Percentiles rank a stretch among this genome's conserved stretches.
These are phyloP conservation scores for Cenopis cana DNA, from an alignment of 2,888 invertebrate species.

Conservation along the genomic window DNA sequence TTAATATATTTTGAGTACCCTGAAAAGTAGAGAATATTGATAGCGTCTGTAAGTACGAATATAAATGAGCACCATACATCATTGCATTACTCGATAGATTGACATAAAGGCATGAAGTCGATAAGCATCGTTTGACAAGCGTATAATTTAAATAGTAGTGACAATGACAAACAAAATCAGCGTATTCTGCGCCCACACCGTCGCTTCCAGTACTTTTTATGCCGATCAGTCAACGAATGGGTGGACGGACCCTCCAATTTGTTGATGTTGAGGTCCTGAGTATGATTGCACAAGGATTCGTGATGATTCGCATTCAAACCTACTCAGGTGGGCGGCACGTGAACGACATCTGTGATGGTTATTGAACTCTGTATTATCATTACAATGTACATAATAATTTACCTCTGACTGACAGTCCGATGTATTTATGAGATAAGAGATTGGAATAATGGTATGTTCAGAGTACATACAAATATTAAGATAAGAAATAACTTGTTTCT, in stretches of 20 bases:
- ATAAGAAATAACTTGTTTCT: slow-evolving; percentile 33
- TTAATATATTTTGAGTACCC: no score
- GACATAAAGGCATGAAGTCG: slow-evolving; percentile 37
- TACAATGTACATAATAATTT: slow-evolving; percentile 57
- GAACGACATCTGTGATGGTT: slow-evolving; percentile 64
- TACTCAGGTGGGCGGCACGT: slow-evolving; percentile 63
- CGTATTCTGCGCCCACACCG: slow-evolving; percentile 46
- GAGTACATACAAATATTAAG: slow-evolving; percentile 38
- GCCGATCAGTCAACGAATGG: slow-evolving; percentile 58
- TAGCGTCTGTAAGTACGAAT: slow-evolving; percentile 5
- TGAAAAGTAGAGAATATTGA: no score
- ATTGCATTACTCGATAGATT: slow-evolving; percentile 32
- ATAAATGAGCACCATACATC: slow-evolving; percentile 20
- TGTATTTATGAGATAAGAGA: slow-evolving; percentile 44
- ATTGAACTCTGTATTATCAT: slow-evolving; percentile 59
- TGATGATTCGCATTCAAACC: slow-evolving; percentile 60
- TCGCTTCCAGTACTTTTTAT: slow-evolving; percentile 50
- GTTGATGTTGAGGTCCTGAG: slow-evolving; percentile 72
- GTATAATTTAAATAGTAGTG: slow-evolving; percentile 40
- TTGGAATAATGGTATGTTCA: slow-evolving; percentile 32
- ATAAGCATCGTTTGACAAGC: slow-evolving; percentile 39
- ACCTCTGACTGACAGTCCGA: slow-evolving; percentile 44
- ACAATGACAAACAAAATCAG: slow-evolving; percentile 38
- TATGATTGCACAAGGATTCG: slow-evolving; percentile 69
- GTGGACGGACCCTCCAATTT: slow-evolving; percentile 74